A percentile compares a stretch with the other conserved stretches of the same genome.
These are phyloP conservation scores for Amphibalanus amphitrite DNA, from an alignment of 1,140 invertebrate species.

Conservation along the genomic window DNA sequence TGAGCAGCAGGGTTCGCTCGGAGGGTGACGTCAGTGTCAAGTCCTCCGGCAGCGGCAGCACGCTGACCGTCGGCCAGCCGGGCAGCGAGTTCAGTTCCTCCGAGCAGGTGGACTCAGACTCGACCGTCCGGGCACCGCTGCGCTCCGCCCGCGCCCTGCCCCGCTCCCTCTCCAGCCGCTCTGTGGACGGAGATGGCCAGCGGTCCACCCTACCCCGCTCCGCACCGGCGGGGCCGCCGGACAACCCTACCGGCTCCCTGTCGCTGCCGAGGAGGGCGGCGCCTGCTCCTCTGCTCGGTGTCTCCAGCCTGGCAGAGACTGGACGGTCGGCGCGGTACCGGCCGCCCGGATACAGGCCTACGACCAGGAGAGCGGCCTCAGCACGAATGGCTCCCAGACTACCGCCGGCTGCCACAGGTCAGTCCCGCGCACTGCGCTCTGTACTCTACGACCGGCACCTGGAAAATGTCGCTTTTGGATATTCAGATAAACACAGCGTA, in stretches of 20 bases:
- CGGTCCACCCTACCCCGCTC: constrained; percentile 18
- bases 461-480: too few relatives aligned
- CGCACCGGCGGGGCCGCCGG: constrained; percentile 16
- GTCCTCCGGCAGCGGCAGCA: constrained; percentile 14
- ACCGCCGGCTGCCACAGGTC: constrained; percentile 23
- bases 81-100: neutral
- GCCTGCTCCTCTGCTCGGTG: constrained; percentile 62
- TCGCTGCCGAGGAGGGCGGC: constrained; percentile 39
- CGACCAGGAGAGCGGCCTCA: constrained; percentile 12
- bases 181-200: constrained; percentile 14
- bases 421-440: too few relatives aligned
- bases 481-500: too few relatives aligned
- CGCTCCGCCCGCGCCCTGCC: neutral
- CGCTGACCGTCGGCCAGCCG: constrained; percentile 5
- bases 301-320: constrained; percentile 22
- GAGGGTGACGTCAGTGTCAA: neutral
- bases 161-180: neutral
- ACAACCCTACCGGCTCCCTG: constrained; percentile 16
- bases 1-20: neutral
- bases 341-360: constrained; percentile 52
- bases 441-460: too few relatives aligned
- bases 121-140: too few relatives aligned
- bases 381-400: constrained; percentile 17
- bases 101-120: too few relatives aligned
- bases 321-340: constrained; percentile 58